Base-by-base conservation (phyloP, 2,888 invertebrate genomes). In the Germaria angustata region DNA sequence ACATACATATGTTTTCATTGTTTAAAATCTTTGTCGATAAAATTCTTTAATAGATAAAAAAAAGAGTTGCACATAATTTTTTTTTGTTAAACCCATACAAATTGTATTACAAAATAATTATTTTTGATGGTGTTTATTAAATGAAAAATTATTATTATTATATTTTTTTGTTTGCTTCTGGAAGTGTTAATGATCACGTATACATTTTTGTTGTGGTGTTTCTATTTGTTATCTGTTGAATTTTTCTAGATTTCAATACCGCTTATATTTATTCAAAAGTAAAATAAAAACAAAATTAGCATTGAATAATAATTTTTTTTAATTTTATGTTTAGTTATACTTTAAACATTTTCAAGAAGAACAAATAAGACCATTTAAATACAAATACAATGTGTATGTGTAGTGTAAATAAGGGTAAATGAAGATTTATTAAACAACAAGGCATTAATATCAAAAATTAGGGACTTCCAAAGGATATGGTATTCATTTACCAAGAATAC, bases 121-220 rank as follows among this genome's bases (percentile, higher is more conserved):
- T 61, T 61, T 69, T 69, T 68, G 51, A 68, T 68, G 49, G 32
- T 49, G 51, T 63, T 51, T 55, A 41, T 53, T 53, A 32, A n/a
- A n/a, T n/a, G n/a, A n/a, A n/a, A n/a, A n/a, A n/a, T n/a, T n/a
- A n/a, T n/a, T n/a, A n/a, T n/a, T 63, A 44, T 34, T 36, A 39
- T 75, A 20, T 22, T 9, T 46, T 15, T 34, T 46, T 36, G 32
- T 46, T 57, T 55, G 28, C 22, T 65, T 68, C 46, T 49, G 9
- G n/a, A 72, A 71, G 49, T 65, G 49, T 49, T 57, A 79, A 66
- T 66, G 61, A 79, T 72, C 79, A 66, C 78, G 79, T 79, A 66
- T 39, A 22, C 15, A 36, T 71, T 65, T 65, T 63, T 34, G 49
- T 32, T 32, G 36, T 34, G n/a, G 13, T 28, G 17, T 46, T 17